These are phyloP conservation scores for Morelia viridis DNA, from an alignment of 2,797 vertebrate species.

Conservation along the genomic window DNA sequence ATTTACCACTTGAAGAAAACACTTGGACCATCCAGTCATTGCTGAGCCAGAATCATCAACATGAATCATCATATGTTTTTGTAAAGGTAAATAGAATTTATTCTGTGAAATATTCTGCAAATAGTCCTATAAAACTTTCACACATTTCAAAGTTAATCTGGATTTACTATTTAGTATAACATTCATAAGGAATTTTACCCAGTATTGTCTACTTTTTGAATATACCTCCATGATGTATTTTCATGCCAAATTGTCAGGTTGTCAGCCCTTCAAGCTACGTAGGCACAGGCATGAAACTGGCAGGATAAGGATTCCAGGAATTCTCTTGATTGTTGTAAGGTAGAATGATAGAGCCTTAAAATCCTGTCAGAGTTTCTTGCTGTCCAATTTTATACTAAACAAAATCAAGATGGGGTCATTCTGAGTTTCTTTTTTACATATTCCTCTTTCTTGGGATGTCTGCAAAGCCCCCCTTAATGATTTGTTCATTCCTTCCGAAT, in stretches of 20 bases:
- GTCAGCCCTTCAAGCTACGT: not conserved
- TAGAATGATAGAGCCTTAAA: too few relatives aligned
- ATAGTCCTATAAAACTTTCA: not conserved
- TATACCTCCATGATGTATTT: not conserved
- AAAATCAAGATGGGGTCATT: too few relatives aligned
- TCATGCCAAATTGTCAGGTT: not conserved
- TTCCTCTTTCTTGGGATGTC: too few relatives aligned
- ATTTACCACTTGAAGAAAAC: conserved; percentile 38
- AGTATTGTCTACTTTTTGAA: not conserved
- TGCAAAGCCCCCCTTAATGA: not conserved
- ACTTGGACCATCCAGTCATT: not conserved
- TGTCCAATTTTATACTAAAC: too few relatives aligned
- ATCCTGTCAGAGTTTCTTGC: too few relatives aligned
- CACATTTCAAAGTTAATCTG: not conserved
- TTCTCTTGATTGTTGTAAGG: too few relatives aligned
- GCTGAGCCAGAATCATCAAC: conserved; percentile 7
- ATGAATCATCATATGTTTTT: conserved; percentile 4
- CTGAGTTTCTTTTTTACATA: too few relatives aligned
- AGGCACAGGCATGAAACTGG: too few relatives aligned
- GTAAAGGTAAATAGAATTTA: conserved; percentile 5
- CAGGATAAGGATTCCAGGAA: too few relatives aligned
- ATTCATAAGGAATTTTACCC: not conserved
- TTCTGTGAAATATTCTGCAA: not conserved
- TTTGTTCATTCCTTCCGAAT: not conserved
- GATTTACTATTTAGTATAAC: not conserved